phyloP scores from a whole-genome alignment of 2,797 vertebrate species.

The Helarctos malayanus region DNA sequence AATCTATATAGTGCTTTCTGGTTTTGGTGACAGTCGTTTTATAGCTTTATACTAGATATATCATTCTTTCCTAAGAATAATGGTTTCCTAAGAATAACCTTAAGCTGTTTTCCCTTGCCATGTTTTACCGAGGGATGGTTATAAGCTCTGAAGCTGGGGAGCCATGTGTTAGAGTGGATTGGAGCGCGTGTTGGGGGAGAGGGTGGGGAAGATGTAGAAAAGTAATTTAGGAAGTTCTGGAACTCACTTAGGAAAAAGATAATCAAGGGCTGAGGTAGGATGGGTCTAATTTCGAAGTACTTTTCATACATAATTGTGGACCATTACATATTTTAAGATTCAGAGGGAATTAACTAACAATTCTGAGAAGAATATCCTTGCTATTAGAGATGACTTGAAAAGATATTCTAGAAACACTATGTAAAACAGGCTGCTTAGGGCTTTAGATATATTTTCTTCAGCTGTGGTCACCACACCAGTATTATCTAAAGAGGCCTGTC shows the following conservation, averaged over 20 bases:
- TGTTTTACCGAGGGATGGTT: background rate
- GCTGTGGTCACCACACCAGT: background rate
- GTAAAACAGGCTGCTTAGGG: background rate
- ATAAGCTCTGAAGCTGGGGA: background rate
- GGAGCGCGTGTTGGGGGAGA: background rate
- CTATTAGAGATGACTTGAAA: conserved; percentile 2
- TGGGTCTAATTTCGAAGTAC: background rate
- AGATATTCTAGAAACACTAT: background rate
- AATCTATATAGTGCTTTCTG: background rate
- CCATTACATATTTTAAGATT: background rate
- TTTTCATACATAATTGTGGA: background rate
- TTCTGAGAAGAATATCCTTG: background rate
- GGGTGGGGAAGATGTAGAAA: background rate
- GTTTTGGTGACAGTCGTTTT: background rate
- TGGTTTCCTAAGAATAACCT: background rate
- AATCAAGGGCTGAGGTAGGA: background rate
- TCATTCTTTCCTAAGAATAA: background rate
- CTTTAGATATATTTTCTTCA: background rate
- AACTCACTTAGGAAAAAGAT: background rate
- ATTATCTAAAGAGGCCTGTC: background rate
- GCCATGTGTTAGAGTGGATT: background rate
- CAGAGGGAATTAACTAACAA: background rate
- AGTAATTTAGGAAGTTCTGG: background rate
- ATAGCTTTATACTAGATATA: background rate
- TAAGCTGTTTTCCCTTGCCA: background rate